Conservation (phyloP, 2,113 vertebrate genomes). For the Myiopsitta monachus region DNA sequence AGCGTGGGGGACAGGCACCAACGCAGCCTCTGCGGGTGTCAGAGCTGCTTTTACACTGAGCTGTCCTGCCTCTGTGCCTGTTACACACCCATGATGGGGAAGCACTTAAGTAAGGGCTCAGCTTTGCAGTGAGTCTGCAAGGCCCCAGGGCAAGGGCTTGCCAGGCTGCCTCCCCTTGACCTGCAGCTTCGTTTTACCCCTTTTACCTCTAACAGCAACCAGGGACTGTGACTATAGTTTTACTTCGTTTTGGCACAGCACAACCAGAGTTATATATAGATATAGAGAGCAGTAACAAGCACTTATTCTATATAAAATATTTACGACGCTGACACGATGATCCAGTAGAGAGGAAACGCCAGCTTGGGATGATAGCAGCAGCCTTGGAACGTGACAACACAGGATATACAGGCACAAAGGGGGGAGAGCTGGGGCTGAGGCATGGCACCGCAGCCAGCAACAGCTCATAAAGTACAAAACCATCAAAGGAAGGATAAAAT, state of each 20-base stretch:
- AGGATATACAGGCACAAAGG: not conserved
- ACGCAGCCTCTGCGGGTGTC: rapidly evolving
- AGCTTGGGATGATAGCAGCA: not conserved
- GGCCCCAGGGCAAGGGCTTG: not conserved
- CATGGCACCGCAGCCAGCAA: rapidly evolving
- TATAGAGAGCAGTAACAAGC: not conserved
- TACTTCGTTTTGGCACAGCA: conserved; percentile 38
- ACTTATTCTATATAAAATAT: conserved; percentile 11
- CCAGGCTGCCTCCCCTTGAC: not conserved
- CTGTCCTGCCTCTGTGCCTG: not conserved
- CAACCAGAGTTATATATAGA: not conserved
- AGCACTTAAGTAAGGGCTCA: not conserved
- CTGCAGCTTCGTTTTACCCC: not conserved
- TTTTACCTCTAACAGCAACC: not conserved
- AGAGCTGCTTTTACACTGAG: not conserved
- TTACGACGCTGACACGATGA: not conserved
- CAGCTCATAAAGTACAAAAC: not conserved
- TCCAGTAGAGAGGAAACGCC: not conserved
- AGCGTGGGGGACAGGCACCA: rapidly evolving
- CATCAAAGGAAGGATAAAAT: not conserved
- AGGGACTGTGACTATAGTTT: not conserved
- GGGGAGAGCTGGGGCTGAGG: rapidly evolving
- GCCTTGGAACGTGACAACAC: not conserved
- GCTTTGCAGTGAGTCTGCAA: not conserved
- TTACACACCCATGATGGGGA: rapidly evolving